These are phyloP conservation scores for Poeciliopsis presidionis DNA, from an alignment of 2,797 vertebrate species.

Conservation along the genomic window DNA sequence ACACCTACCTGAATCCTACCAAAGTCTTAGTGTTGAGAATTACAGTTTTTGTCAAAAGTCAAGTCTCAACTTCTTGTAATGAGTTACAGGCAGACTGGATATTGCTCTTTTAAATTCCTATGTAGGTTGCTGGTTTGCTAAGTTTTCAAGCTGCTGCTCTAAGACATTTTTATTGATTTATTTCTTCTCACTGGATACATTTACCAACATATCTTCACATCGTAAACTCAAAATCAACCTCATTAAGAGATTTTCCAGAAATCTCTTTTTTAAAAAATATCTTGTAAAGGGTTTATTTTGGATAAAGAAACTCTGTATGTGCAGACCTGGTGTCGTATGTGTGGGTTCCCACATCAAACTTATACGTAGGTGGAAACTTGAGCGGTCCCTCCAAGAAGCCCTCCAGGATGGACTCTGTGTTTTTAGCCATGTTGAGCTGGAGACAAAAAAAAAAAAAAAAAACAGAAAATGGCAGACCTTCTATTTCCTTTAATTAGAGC, in stretches of 20 bases:
- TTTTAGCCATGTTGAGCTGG: conserved; percentile 97
- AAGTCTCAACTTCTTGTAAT: neutral
- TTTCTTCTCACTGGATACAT: neutral
- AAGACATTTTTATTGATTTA: neutral
- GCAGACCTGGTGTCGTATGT: conserved; percentile 95
- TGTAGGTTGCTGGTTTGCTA: neutral
- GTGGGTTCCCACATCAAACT: conserved; percentile 97
- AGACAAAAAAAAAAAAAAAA: conserved; percentile 10
- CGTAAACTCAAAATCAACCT: neutral
- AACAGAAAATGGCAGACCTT: neutral
- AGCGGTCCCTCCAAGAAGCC: conserved; percentile 93
- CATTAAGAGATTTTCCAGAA: no score
- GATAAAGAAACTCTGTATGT: neutral
- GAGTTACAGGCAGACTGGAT: neutral
- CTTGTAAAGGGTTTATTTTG: neutral
- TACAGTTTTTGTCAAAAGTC: neutral
- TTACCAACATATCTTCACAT: neutral
- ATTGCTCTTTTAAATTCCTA: neutral
- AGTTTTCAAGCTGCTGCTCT: neutral
- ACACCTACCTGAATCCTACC: neutral
- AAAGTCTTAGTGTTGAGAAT: neutral
- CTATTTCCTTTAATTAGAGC: neutral
- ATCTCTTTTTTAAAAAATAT: no score
- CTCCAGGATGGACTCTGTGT: conserved; percentile 88
- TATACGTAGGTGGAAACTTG: conserved; percentile 95